Evolutionary conservation across 2,797 vertebrate species (phyloP).

Genomic region (Phrynocephalus forsythii): DNA sequence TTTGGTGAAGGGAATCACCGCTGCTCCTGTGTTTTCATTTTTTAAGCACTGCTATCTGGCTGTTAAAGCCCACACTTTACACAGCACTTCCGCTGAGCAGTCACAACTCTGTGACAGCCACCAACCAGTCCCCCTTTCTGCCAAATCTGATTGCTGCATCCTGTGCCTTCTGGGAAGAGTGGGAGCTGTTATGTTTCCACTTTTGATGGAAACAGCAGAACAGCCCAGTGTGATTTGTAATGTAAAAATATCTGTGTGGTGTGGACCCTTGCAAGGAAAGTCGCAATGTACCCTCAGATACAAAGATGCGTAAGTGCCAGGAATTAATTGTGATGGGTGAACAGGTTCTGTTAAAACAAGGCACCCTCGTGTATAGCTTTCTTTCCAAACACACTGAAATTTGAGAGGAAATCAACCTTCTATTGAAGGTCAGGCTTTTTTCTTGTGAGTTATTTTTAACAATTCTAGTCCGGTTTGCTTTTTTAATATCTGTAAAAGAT

Average conservation of each 20-base stretch:
- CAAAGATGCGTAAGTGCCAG: slow-evolving; percentile 26
- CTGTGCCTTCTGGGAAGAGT: slow-evolving; percentile 21
- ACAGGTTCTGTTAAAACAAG: slow-evolving; percentile 30
- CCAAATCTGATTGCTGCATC: slow-evolving; percentile 19
- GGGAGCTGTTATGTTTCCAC: slow-evolving; percentile 20
- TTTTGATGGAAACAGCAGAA: background rate
- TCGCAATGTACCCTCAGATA: slow-evolving; percentile 24
- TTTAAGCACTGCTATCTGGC: no score
- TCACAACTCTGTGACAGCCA: background rate
- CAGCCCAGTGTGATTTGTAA: slow-evolving; percentile 3
- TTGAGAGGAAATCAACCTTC: slow-evolving; percentile 12
- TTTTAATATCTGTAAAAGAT: background rate
- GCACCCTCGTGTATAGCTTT: background rate
- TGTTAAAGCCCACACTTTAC: no score
- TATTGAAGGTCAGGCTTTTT: slow-evolving; percentile 11
- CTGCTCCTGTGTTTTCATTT: no score
- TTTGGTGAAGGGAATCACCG: no score
- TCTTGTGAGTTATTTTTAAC: background rate
- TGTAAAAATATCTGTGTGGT: background rate
- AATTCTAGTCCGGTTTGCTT: background rate
- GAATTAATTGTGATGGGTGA: fast-evolving
- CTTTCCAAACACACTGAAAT: background rate
- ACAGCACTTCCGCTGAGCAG: no score
- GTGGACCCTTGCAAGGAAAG: slow-evolving; percentile 13
- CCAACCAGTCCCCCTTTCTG: background rate